Evolutionary conservation across 2,888 invertebrate genomes (phyloP).

Genomic region (Tetramorium bicarinatum): DNA sequence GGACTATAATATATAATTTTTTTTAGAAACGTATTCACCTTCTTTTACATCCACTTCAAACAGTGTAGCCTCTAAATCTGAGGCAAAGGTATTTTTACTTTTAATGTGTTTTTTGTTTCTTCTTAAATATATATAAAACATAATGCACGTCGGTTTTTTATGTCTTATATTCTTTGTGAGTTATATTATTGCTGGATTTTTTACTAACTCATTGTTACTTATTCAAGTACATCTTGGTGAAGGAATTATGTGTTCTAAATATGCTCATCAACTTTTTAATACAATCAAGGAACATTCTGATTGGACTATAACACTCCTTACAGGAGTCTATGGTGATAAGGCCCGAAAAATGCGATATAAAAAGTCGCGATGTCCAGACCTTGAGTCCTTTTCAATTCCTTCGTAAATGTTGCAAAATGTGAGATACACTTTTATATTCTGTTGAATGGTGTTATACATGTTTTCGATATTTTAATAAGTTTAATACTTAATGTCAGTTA

Average conservation of each 20-base stretch:
- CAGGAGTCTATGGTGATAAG: background rate
- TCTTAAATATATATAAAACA: no score
- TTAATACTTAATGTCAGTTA: background rate
- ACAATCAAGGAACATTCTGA: conserved; percentile 10
- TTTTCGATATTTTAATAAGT: background rate
- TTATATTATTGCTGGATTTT: background rate
- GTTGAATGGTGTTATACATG: background rate
- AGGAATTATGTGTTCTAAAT: conserved; percentile 9
- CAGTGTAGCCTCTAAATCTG: background rate
- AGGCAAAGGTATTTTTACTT: background rate
- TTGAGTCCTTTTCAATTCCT: background rate
- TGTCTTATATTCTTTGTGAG: no score
- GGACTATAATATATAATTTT: no score
- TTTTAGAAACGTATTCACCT: no score
- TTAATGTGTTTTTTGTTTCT: background rate
- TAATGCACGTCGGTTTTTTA: no score
- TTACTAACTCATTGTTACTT: background rate
- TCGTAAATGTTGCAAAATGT: conserved; percentile 19
- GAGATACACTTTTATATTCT: background rate
- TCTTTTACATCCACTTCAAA: no score
- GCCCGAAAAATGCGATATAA: background rate
- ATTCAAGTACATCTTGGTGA: conserved; percentile 1
- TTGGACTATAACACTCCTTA: conserved; percentile 1
- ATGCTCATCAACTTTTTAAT: background rate
- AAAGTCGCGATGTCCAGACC: background rate